Evolutionary conservation across 2,888 invertebrate genomes (phyloP), one percentile per base, ranked within the genome.

Genomic region (Ormyrus pomaceus): DNA sequence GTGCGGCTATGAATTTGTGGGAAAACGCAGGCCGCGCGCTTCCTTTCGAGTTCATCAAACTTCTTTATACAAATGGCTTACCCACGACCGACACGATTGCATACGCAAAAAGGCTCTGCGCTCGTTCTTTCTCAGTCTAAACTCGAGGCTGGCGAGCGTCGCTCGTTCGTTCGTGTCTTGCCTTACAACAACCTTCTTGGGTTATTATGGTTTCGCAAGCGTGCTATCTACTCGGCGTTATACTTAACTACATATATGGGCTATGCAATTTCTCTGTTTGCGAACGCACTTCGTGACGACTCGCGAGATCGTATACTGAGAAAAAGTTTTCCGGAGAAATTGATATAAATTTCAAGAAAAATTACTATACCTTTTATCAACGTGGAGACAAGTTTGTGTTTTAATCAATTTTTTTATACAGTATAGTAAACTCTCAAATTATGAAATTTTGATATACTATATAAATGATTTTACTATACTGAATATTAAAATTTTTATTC

Each of bases 21-120:
- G 84, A 83, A 84, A 83, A 76, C 19, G 56, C 34, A 34, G 34
- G 34, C 34, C 59, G 50, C 62, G 45, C 55, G 46, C 56, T 75
- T 78, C 79, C 73, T 64, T 59, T 79, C 66, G 81, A 81, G 85
- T 84, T 85, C 85, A 84, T 85, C 84, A 84, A 82, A 82, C 84
- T 84, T 82, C 71, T 80, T 77, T 46, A 50, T 48, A 34, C 51
- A 55, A 76, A 76, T 55, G 69, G 61, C 82, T 84, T 84, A 83
- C 80, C 82, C 84, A 83, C 84, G 82, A 82, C 61, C 75, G 46
- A 61, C 56, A 56, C 77, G 56, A 65, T 66, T 75, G 50, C 48
- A 65, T 65, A 65, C 53, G 66, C 58, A 75, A 66, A 75, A 75
- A 74, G 4, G 19, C 7, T 19, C 11, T 1, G n/a, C 34, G 58